These are phyloP conservation scores for Xylocampa areola DNA, from an alignment of 2,888 invertebrate species.

Conservation along the genomic window DNA sequence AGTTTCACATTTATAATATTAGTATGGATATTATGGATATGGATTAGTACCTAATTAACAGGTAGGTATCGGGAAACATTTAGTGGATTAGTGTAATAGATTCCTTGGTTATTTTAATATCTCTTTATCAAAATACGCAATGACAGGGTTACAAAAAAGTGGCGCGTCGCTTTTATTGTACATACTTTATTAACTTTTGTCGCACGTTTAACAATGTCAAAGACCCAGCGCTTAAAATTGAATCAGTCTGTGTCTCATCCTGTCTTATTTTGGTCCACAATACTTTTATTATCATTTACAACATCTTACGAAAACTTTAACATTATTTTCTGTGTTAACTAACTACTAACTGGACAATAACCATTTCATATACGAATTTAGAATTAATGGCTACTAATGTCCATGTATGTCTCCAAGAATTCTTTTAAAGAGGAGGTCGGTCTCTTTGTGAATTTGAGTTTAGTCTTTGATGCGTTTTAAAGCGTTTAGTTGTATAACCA, in stretches of 20 bases:
- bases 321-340: slow-evolving; percentile 11
- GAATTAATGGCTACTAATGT: slow-evolving; percentile 40
- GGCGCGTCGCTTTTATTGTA: neutral
- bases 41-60: slow-evolving; percentile 7
- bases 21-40: no score
- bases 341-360: slow-evolving; percentile 27
- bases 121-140: slow-evolving; percentile 5
- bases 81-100: slow-evolving; percentile 14
- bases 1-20: no score
- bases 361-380: slow-evolving; percentile 34
- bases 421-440: slow-evolving; percentile 29
- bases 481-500: slow-evolving; percentile 24
- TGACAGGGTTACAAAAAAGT: neutral
- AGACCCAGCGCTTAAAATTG: slow-evolving; percentile 17
- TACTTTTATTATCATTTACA: slow-evolving; percentile 29
- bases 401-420: slow-evolving; percentile 23
- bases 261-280: slow-evolving; percentile 30
- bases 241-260: slow-evolving; percentile 38
- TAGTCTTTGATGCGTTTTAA: slow-evolving; percentile 30
- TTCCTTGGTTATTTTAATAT: slow-evolving; percentile 18
- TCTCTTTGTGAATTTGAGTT: slow-evolving; percentile 22
- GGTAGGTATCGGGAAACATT: slow-evolving; percentile 14
- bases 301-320: slow-evolving; percentile 18
- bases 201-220: slow-evolving; percentile 3
- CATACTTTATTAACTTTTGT: neutral